phyloP scores from a whole-genome alignment of 2,797 vertebrate species.

The Gila robusta region DNA sequence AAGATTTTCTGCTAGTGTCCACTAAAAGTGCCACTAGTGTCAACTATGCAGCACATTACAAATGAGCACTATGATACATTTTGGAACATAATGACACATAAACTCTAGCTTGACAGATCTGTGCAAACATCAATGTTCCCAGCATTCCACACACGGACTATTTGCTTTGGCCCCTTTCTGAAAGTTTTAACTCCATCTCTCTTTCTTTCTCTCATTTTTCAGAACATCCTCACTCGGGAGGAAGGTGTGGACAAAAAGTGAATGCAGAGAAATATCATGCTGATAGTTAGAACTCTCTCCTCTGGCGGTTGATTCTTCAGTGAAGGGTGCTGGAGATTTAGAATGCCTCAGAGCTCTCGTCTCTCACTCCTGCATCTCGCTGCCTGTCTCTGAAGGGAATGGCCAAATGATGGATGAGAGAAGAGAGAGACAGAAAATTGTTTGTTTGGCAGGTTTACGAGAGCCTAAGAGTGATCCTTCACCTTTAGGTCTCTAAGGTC shows the following conservation, averaged over 20 bases:
- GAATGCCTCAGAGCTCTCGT: not conserved
- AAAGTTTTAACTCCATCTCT: not conserved
- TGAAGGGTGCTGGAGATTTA: slow-evolving; percentile 35
- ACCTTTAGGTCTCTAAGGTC: slow-evolving; percentile 10
- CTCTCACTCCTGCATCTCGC: slow-evolving; percentile 2
- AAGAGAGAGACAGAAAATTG: slow-evolving; percentile 10
- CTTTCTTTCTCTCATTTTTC: not conserved
- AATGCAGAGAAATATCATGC: slow-evolving; percentile 18
- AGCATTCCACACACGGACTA: slow-evolving; percentile 3
- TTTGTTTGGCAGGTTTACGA: slow-evolving; percentile 10
- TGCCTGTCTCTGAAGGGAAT: slow-evolving; percentile 27
- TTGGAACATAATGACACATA: not conserved
- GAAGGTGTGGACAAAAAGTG: slow-evolving; percentile 9
- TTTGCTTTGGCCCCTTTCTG: slow-evolving; percentile 18
- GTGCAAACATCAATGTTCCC: slow-evolving; percentile 39
- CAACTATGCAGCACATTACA: not conserved
- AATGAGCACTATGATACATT: not conserved
- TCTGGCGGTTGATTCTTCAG: slow-evolving; percentile 25
- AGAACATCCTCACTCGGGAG: not conserved
- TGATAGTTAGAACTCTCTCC: slow-evolving; percentile 19
- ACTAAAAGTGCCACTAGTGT: not conserved
- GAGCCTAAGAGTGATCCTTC: slow-evolving; percentile 16
- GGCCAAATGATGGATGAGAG: slow-evolving; percentile 30
- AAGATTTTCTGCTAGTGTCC: not conserved
- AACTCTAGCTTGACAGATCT: not conserved